Evolutionary conservation across 2,113 vertebrate genomes (phyloP), one percentile per base, ranked within the genome.

Genomic region (Chloropsis hardwickii): DNA sequence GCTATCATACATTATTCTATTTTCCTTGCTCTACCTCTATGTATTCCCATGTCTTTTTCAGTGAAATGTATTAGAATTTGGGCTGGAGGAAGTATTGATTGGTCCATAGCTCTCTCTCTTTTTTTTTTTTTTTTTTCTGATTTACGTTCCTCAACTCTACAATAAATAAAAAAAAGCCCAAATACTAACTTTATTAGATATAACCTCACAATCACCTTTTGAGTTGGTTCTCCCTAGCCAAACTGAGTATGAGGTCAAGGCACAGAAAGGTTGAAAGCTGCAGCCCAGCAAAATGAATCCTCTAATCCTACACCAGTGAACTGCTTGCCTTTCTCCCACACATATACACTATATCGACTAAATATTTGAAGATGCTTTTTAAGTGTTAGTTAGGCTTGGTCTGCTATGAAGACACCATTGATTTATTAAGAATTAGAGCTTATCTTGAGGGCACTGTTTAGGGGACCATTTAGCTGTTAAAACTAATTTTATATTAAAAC

Each of bases 81-180:
- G 20, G n/a, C 44, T 83, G 53, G 17, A 80, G 37, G 18, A 33
- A 81, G 23, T 31, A 33, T n/a, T 70, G 24, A 69, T 54, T 67
- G 80, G 20, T n/a, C 50, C 28, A 56, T 8, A n/a, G 40, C 33
- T 53, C 10, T 27, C 12, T 11, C 13, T 42, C 14, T 35, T 4
- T 9, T 4, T 22, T 4, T 29, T 17, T 6, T 10, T 33, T 25
- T 6, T 14, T 9, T 11, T 5, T 2, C 11, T n/a, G 9, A 21
- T 40, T 71, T 66, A 29, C 24, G 18, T 62, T 88, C 53, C 21
- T 61, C 21, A 71, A 27, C 13, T 25, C 64, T n/a, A 14, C 24
- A 58, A 80, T 33, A 67, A 83, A 35, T 28, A 12, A 33, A 76
- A 56, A 29, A 22, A 3, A 1, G n/a, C 24, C 27, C 24, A 44